Evolutionary conservation across 2,888 invertebrate species (phyloP), one percentile per base, ranked within the genome.

Genomic region (Clusia tigrina): DNA sequence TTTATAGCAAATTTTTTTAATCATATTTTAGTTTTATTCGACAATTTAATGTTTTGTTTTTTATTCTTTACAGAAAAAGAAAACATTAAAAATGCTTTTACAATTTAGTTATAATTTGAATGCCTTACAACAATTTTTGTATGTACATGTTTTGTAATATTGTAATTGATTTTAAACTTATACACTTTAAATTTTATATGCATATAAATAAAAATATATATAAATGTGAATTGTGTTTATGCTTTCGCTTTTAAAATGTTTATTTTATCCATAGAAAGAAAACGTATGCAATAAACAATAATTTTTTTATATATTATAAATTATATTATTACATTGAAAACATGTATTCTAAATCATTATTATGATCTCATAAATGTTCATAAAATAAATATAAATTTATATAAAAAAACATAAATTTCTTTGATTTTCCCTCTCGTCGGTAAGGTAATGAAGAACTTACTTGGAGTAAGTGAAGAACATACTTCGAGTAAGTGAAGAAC

Each of bases 341-440:
- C 64, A 62, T 66, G 66, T 56, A 65, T 62, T 61, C 65, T 70
- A 67, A 68, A 46, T 54, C 59, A 59, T 55, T 69, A 74, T 78
- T 77, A 81, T 81, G 81, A 81, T 81, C 81, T 81, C 81, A 81
- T 81, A 79, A 80, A 80, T 80, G 79, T 81, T 81, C 80, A 80
- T 81, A 78, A 76, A 78, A 77, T 73, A 71, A 42, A 42, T 42
- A 42, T n/a, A 42, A 42, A 42, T 42, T 42, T 42, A 42, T 42
- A 42, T 42, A 42, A 42, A 42, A 6, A 42, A n/a, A n/a, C n/a
- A n/a, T n/a, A n/a, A n/a, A n/a, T n/a, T n/a, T n/a, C n/a, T n/a
- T n/a, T n/a, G n/a, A n/a, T n/a, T n/a, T n/a, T n/a, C n/a, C n/a
- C n/a, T n/a, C n/a, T n/a, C n/a, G n/a, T n/a, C n/a, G n/a, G n/a